Conservation (phyloP, 2,888 invertebrate species). For the Congeria kusceri region DNA sequence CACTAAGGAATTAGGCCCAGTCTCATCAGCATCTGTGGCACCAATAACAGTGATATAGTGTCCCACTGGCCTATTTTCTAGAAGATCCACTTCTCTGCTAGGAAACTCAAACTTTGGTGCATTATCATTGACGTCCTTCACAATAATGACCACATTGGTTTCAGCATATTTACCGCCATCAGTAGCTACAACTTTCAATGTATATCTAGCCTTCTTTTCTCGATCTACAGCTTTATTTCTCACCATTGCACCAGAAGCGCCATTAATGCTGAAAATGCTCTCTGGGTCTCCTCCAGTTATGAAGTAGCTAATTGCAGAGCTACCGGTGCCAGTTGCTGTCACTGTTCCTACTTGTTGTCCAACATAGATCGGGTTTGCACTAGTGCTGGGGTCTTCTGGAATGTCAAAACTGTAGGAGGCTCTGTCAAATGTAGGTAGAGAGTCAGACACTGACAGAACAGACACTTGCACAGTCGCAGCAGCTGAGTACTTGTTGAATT, state of each 20-base stretch:
- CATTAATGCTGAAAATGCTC: slow-evolving; percentile 92
- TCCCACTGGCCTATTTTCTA: slow-evolving; percentile 96
- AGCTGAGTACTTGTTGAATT: slow-evolving; percentile 61
- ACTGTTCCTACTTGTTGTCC: slow-evolving; percentile 93
- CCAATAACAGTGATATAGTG: slow-evolving; percentile 95
- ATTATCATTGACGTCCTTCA: slow-evolving; percentile 96
- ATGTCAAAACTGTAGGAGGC: slow-evolving; percentile 91
- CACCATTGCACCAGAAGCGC: slow-evolving; percentile 91
- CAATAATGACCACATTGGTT: slow-evolving; percentile 92
- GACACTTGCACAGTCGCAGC: slow-evolving; percentile 76
- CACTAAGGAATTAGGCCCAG: slow-evolving; percentile 94
- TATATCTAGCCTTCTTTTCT: slow-evolving; percentile 92
- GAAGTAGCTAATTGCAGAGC: slow-evolving; percentile 65
- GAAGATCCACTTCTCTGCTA: slow-evolving; percentile 88
- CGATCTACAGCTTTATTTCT: slow-evolving; percentile 93
- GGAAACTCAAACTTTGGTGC: slow-evolving; percentile 88
- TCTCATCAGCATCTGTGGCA: slow-evolving; percentile 93
- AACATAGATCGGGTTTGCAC: slow-evolving; percentile 86
- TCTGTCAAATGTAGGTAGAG: slow-evolving; percentile 86
- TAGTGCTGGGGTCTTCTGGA: slow-evolving; percentile 91
- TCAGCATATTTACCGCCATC: slow-evolving; percentile 91
- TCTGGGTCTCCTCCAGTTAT: slow-evolving; percentile 93
- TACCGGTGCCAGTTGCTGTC: slow-evolving; percentile 63
- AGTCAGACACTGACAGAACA: slow-evolving; percentile 71
- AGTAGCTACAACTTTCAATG: slow-evolving; percentile 92